Evolutionary conservation across 2,888 invertebrate genomes (phyloP).

Genomic region (Caenorhabditis doughertyi): DNA sequence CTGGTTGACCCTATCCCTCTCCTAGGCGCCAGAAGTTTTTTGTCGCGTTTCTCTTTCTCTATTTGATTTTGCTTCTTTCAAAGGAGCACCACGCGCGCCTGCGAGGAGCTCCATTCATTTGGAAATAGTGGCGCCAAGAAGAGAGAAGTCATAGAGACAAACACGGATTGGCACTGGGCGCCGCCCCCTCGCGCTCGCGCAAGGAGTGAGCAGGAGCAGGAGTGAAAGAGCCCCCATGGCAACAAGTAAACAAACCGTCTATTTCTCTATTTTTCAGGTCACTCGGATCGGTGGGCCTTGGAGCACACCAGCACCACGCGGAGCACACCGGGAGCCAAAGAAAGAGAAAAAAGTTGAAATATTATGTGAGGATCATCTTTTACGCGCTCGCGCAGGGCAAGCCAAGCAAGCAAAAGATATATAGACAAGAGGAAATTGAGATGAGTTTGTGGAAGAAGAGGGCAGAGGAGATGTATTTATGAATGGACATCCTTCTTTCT

Average conservation of each 20-base stretch:
- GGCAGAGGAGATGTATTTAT: background rate
- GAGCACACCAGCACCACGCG: background rate
- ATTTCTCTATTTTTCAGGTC: constrained; percentile 14
- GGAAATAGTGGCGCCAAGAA: background rate
- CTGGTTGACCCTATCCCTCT: no score
- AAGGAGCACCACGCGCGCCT: no score
- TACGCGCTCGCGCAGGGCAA: no score
- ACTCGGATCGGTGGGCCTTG: background rate
- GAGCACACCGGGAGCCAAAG: background rate
- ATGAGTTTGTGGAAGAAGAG: background rate
- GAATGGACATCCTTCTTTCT: no score
- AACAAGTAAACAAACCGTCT: constrained; percentile 53
- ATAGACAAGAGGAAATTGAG: background rate
- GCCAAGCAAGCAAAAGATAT: background rate
- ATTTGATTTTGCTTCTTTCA: background rate
- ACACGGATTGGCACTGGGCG: constrained; percentile 53
- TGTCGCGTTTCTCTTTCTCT: background rate
- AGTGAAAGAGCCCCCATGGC: no score
- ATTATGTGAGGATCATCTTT: background rate
- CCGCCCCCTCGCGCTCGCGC: background rate
- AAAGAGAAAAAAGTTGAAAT: background rate
- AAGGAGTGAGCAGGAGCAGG: no score
- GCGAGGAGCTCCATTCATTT: background rate
- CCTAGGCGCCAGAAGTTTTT: background rate
- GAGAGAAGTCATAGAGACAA: constrained; percentile 48